Percentiles rank a stretch among this genome's conserved stretches.
phyloP scores from a whole-genome alignment of 2,113 vertebrate genomes.

The Corythoichthys intestinalis region DNA sequence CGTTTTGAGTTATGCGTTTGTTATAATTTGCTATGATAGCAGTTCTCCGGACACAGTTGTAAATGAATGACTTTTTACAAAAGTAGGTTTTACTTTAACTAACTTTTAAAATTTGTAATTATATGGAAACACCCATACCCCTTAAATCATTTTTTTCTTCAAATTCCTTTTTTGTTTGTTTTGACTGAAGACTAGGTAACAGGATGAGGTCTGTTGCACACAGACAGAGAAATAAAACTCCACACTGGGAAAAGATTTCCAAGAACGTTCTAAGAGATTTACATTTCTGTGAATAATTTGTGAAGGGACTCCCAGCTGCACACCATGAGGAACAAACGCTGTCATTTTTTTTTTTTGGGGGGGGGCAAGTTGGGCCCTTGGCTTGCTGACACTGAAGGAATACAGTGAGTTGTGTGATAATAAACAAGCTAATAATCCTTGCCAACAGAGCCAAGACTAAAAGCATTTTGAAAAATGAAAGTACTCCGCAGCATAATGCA shows the following conservation, averaged over 20 bases:
- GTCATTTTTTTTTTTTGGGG: not conserved
- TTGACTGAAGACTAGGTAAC: slow-evolving; percentile 8
- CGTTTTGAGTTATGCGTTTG: too few species aligned
- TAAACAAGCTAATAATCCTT: slow-evolving; percentile 11
- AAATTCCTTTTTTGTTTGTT: slow-evolving; percentile 1
- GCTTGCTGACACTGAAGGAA: slow-evolving; percentile 1
- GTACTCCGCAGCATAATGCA: not conserved
- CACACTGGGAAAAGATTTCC: not conserved
- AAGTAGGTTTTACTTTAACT: slow-evolving; percentile 11
- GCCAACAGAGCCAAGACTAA: not conserved
- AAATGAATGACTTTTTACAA: too few species aligned
- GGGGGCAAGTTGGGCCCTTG: slow-evolving; percentile 1
- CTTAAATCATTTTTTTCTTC: not conserved
- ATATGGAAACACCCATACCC: not conserved
- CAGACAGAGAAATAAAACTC: slow-evolving; percentile 5
- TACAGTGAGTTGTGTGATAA: slow-evolving; percentile 12
- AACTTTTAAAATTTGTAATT: slow-evolving; percentile 19
- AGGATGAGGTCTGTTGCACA: not conserved
- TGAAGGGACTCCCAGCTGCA: slow-evolving; percentile 10
- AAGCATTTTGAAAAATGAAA: slow-evolving; percentile 4
- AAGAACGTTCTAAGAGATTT: not conserved
- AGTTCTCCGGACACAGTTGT: too few species aligned
- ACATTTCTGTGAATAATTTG: not conserved
- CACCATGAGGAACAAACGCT: not conserved
- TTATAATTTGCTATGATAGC: too few species aligned